Evolutionary conservation across 2,888 invertebrate genomes (phyloP), one percentile per base, ranked within the genome.

Genomic region (Machimus rusticus): DNA sequence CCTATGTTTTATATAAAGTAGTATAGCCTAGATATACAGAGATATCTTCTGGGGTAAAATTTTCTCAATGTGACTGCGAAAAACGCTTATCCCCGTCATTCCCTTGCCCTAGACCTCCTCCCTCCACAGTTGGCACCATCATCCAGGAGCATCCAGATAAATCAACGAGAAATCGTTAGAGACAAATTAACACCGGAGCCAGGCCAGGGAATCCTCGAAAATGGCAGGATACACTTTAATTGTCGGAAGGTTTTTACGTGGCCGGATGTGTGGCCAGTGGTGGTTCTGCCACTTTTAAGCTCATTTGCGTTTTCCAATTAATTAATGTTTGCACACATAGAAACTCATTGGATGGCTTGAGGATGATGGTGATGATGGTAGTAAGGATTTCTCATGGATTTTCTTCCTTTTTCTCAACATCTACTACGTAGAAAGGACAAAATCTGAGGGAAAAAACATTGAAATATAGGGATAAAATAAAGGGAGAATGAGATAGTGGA

Each of bases 251-350:
- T 31, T 81, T 51, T 81, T 81, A 16, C 28, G 81, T 28, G 81
- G 55, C 12, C 81, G 28, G 55, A 28, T 51, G 46, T 66, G 34
- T 51, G 81, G 46, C 51, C 31, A 28, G 46, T 51, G 31, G 23
- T 31, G 81, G 51, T 51, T 81, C 51, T n/a, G 43, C 81, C 81
- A 81, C 51, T 81, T 81, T 81, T 28, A 34, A 81, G 74, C 74
- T 84, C 84, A 66, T 84, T 84, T 84, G 81, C 81, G 81, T 51
- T 81, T 81, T 81, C 46, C 81, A 39, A 66, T 84, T 84, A 84
- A 84, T 84, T 84, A 84, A 66, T 66, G 66, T 66, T 23, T 66
- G 66, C 66, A 66, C 66, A 66, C 66, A 19, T 16, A 46, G 43
- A 46, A 28, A 23, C 19, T 12, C 28, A 2, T 28, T 4, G 66